Percentiles rank a stretch among this genome's conserved stretches.
phyloP scores from a whole-genome alignment of 64 coral and sea anemone genomes.

The Orbicella faveolata region DNA sequence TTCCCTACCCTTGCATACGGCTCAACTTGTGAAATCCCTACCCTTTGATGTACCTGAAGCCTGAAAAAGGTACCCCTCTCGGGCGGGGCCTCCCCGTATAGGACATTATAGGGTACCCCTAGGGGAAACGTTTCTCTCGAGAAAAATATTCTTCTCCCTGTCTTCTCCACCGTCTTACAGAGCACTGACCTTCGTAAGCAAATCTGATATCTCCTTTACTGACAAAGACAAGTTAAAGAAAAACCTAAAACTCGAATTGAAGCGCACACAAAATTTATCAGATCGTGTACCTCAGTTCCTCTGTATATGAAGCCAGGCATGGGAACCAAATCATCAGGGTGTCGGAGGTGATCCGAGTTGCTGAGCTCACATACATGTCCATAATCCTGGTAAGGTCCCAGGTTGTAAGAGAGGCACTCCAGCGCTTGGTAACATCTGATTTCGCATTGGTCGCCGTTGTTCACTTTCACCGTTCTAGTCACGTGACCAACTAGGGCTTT shows the following conservation, averaged over 20 bases:
- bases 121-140: too few relatives aligned
- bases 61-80: too few relatives aligned
- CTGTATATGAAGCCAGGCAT: constrained; percentile 13
- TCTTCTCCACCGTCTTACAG: too few relatives aligned
- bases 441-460: background rate
- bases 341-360: constrained; percentile 25
- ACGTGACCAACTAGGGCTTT: constrained; percentile 20
- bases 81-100: too few relatives aligned
- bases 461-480: background rate
- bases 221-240: too few relatives aligned
- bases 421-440: background rate
- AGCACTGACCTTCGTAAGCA: too few relatives aligned
- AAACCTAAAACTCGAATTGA: background rate
- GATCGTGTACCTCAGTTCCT: background rate
- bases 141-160: too few relatives aligned
- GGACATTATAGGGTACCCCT: too few relatives aligned
- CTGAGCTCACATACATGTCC: constrained; percentile 14
- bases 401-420: background rate
- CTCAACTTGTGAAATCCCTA: too few relatives aligned
- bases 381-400: background rate
- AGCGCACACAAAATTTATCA: background rate
- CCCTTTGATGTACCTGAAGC: too few relatives aligned
- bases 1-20: too few relatives aligned
- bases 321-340: constrained; percentile 21
- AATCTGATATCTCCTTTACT: too few relatives aligned